These are phyloP conservation scores for Thamnophis sirtalis DNA, from an alignment of 2,113 vertebrate species.

Conservation along the genomic window DNA sequence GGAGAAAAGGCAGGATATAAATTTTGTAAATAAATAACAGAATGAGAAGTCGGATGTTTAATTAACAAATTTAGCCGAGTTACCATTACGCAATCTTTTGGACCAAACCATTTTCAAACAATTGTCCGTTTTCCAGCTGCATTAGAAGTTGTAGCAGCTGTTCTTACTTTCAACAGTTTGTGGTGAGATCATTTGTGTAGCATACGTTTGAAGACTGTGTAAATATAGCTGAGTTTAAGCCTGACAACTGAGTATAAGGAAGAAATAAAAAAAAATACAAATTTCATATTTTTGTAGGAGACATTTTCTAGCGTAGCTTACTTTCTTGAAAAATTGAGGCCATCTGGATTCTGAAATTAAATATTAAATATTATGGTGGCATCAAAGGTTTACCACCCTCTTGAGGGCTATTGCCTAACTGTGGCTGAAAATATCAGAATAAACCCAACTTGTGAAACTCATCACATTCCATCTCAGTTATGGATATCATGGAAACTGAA, in stretches of 20 bases:
- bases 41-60: background rate
- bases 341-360: background rate
- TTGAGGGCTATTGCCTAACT: background rate
- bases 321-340: background rate
- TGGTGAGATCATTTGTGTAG: background rate
- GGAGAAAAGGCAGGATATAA: background rate
- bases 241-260: background rate
- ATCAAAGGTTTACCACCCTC: background rate
- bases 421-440: background rate
- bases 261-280: background rate
- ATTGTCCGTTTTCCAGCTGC: background rate
- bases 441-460: background rate
- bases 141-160: background rate
- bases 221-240: background rate
- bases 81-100: background rate
- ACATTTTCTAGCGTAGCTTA: background rate
- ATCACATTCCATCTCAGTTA: background rate
- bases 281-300: background rate
- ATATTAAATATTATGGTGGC: background rate
- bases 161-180: background rate
- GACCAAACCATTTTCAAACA: background rate
- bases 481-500: background rate
- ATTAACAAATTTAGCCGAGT: background rate
- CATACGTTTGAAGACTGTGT: background rate
- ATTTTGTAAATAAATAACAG: background rate